Evolutionary conservation across 2,113 vertebrate species (phyloP).

Genomic region (Bambusicola thoracicus): DNA sequence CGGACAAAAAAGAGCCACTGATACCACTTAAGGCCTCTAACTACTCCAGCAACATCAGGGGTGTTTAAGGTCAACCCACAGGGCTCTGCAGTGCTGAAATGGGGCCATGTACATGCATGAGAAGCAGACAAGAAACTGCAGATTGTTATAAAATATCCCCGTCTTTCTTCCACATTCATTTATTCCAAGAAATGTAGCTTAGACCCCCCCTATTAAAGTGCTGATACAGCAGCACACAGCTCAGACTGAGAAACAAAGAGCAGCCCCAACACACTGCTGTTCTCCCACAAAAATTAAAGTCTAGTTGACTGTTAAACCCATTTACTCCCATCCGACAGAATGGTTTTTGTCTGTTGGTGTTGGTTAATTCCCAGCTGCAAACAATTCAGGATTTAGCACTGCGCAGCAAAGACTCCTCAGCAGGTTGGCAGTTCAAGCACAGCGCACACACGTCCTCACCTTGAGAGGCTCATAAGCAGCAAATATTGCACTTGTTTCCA

Average conservation of each 20-base stretch:
- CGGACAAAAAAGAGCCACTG: neutral
- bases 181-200: neutral
- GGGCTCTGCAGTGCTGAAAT: neutral
- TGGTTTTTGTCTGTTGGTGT: neutral
- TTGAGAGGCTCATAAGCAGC: conserved; percentile 76
- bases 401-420: neutral
- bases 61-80: neutral
- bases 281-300: neutral
- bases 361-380: neutral
- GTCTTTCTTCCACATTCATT: neutral
- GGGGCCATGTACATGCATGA: neutral
- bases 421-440: neutral
- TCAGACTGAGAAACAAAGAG: neutral
- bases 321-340: neutral
- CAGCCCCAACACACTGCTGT: neutral
- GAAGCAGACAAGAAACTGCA: neutral
- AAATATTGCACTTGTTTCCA: conserved; percentile 76
- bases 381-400: neutral
- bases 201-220: no score
- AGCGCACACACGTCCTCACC: conserved; percentile 28
- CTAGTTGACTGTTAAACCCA: neutral
- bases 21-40: neutral
- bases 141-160: neutral
- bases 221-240: neutral
- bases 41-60: neutral